Evolutionary conservation across 2,113 vertebrate species (phyloP).

Genomic region (Trichechus manatus): DNA sequence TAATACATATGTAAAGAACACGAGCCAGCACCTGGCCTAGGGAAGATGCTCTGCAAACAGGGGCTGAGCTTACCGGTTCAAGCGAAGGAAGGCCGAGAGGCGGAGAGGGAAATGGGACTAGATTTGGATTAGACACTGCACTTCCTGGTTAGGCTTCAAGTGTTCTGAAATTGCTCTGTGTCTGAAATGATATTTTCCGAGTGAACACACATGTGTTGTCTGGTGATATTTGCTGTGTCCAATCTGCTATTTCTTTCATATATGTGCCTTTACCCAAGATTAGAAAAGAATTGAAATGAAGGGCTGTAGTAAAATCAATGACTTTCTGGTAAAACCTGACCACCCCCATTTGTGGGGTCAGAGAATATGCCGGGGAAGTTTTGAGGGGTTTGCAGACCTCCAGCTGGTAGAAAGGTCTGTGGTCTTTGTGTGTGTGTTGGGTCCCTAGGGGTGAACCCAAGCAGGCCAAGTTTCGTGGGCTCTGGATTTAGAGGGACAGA

Average conservation of each 20-base stretch:
- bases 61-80: no score
- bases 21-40: accelerated
- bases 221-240: background rate
- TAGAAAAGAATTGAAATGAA: background rate
- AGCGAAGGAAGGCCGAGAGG: accelerated
- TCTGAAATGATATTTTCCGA: background rate
- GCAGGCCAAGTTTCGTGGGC: no score
- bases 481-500: no score
- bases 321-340: background rate
- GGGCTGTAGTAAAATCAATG: background rate
- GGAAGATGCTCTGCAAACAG: background rate
- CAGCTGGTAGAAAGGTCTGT: accelerated
- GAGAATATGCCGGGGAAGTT: no score
- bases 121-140: background rate
- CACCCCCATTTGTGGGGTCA: background rate
- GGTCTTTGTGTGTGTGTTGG: background rate
- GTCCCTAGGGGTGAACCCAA: accelerated
- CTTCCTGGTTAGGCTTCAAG: accelerated
- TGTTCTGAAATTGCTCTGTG: background rate
- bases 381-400: background rate
- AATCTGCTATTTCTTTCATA: background rate
- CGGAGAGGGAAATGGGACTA: accelerated
- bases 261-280: background rate
- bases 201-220: background rate
- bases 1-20: background rate